Percentiles rank a stretch among this genome's conserved stretches.
These are phyloP conservation scores for Drosophila demipolita DNA, from an alignment of 2,888 invertebrate species.

Conservation along the genomic window DNA sequence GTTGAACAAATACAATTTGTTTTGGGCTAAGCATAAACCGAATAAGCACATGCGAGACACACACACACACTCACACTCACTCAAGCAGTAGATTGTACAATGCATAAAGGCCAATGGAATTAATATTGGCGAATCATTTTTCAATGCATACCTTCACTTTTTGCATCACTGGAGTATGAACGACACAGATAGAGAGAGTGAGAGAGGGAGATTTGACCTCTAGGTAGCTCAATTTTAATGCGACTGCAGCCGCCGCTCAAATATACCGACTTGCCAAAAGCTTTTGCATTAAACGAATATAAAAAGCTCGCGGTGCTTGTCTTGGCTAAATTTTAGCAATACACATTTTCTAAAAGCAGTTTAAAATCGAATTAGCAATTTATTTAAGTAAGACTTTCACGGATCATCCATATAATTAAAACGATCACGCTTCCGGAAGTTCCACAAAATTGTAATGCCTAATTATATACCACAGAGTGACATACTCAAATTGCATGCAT, in stretches of 20 bases:
- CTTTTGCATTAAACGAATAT: slow-evolving; percentile 9
- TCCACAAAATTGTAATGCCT: background rate
- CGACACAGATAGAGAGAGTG: background rate
- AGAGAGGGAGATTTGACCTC: slow-evolving; percentile 37
- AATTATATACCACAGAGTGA: slow-evolving; percentile 4
- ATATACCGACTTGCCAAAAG: slow-evolving; percentile 22
- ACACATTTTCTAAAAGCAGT: background rate
- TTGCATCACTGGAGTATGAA: slow-evolving; percentile 27
- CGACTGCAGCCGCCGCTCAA: slow-evolving; percentile 5
- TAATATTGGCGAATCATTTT: slow-evolving; percentile 35
- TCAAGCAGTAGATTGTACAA: slow-evolving; percentile 25
- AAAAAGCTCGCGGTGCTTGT: slow-evolving; percentile 52
- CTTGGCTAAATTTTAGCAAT: slow-evolving; percentile 23
- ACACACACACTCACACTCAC: slow-evolving; percentile 2
- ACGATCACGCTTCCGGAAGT: slow-evolving; percentile 25
- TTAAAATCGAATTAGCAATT: slow-evolving; percentile 2
- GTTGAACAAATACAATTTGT: slow-evolving; percentile 40
- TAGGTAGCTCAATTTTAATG: slow-evolving; percentile 12
- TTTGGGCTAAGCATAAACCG: slow-evolving; percentile 61
- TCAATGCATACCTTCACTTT: slow-evolving; percentile 74
- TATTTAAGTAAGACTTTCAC: background rate
- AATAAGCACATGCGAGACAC: slow-evolving; percentile 15
- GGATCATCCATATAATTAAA: background rate
- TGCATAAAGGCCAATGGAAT: slow-evolving; percentile 62
- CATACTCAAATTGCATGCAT: background rate